phyloP scores from a whole-genome alignment of 2,888 invertebrate genomes.

The Halocaridina rubra region DNA sequence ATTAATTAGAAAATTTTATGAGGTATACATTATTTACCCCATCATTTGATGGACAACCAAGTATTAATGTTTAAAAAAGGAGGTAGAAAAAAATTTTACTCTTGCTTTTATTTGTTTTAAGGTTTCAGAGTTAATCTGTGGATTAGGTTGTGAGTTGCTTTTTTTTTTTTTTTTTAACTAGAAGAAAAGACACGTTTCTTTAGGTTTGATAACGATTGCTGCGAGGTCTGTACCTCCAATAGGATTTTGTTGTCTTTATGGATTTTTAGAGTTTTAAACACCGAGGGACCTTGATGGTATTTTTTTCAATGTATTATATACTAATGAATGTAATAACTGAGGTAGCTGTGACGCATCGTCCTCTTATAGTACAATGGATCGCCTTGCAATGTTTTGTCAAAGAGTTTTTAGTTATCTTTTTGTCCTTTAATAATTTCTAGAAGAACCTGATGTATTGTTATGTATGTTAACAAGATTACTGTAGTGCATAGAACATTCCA shows the following conservation, averaged over 20 bases:
- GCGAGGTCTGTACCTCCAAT: background rate
- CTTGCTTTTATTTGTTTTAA: slow-evolving; percentile 8
- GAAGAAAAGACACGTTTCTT: background rate
- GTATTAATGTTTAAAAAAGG: no score
- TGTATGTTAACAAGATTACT: slow-evolving; percentile 38
- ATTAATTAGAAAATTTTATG: background rate
- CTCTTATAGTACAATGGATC: slow-evolving; percentile 55
- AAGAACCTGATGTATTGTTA: background rate
- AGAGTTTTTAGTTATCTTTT: slow-evolving; percentile 38
- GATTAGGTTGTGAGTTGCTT: slow-evolving; percentile 42
- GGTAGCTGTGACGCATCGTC: slow-evolving; percentile 28
- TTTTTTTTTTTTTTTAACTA: slow-evolving; percentile 7
- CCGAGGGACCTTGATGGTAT: slow-evolving; percentile 18
- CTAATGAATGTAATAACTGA: slow-evolving; percentile 20
- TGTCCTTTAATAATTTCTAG: background rate
- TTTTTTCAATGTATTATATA: slow-evolving; percentile 20
- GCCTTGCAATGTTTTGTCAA: slow-evolving; percentile 35
- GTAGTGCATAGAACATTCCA: slow-evolving; percentile 59
- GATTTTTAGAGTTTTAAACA: background rate
- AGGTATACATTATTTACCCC: slow-evolving; percentile 15
- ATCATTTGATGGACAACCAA: background rate
- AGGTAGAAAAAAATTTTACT: no score
- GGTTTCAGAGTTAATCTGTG: background rate
- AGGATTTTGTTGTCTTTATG: background rate
- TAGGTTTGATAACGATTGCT: background rate